phyloP scores from a whole-genome alignment of 1,140 invertebrate species.

The Hermetia illucens region DNA sequence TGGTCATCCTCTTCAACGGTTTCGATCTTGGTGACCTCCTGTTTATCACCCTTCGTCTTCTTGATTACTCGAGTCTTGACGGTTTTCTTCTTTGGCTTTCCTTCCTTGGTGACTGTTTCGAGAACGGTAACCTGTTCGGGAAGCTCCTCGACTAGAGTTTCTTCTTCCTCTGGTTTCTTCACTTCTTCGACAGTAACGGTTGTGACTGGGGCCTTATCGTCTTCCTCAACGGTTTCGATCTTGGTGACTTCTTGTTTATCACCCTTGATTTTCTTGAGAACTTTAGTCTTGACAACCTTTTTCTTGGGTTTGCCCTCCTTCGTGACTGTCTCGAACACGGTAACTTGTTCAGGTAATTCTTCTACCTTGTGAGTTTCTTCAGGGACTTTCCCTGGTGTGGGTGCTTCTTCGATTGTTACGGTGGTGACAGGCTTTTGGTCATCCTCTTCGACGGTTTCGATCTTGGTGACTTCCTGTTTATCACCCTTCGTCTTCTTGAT shows the following conservation, averaged over 20 bases:
- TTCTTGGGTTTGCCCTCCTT: slow-evolving; percentile 11
- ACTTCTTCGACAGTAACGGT: slow-evolving; percentile 8
- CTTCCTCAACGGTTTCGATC: slow-evolving; percentile 17
- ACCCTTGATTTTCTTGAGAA: slow-evolving; percentile 13
- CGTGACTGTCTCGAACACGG: slow-evolving; percentile 12
- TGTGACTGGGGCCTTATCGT: slow-evolving; percentile 16
- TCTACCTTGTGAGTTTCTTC: slow-evolving; percentile 9
- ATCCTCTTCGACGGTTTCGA: slow-evolving; percentile 27
- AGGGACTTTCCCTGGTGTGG: no score
- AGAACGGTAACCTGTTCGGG: slow-evolving; percentile 1
- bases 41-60: slow-evolving; percentile 12
- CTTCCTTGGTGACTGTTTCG: slow-evolving; percentile 11
- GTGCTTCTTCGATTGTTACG: slow-evolving; percentile 9
- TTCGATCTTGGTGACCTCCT: slow-evolving; percentile 16
- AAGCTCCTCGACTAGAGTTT: slow-evolving; percentile 5
- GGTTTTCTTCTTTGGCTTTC: slow-evolving; percentile 16
- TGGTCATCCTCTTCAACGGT: slow-evolving; percentile 19
- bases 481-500: slow-evolving; percentile 16
- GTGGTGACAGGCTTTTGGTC: slow-evolving; percentile 18
- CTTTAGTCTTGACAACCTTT: slow-evolving; percentile 12
- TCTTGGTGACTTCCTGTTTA: slow-evolving; percentile 20
- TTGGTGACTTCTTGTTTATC: slow-evolving; percentile 17
- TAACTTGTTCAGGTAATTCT: slow-evolving; percentile 18
- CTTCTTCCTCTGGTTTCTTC: slow-evolving; percentile 8
- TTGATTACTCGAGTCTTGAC: slow-evolving; percentile 16